These are phyloP conservation scores for Ginglymostoma cirratum DNA, from an alignment of 2,113 vertebrate genomes.

Conservation along the genomic window DNA sequence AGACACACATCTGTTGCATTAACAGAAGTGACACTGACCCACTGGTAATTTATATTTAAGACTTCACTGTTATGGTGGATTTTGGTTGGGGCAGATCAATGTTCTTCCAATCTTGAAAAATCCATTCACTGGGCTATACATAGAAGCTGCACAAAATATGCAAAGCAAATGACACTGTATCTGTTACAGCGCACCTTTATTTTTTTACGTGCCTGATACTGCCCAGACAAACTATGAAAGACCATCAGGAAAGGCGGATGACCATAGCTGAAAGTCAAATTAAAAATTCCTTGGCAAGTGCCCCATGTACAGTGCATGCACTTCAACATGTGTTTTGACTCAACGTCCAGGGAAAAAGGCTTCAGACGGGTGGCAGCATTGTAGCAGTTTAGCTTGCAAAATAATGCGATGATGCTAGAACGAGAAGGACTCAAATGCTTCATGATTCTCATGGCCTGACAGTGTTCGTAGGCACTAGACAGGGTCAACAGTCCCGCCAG, in stretches of 20 bases:
- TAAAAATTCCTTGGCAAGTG: conserved; percentile 65
- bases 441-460: conserved; percentile 63
- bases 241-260: conserved; percentile 30
- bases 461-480: conserved; percentile 67
- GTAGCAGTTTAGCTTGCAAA: conserved; percentile 81
- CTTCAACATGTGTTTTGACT: conserved; percentile 58
- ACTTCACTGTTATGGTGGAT: neutral
- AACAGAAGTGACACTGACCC: conserved; percentile 28
- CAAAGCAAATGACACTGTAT: conserved; percentile 29
- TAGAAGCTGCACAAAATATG: conserved; percentile 30
- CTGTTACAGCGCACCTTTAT: conserved; percentile 20
- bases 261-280: conserved; percentile 10
- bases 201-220: conserved; percentile 28
- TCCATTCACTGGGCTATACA: conserved; percentile 26
- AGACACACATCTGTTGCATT: conserved; percentile 3
- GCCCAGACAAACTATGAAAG: conserved; percentile 29
- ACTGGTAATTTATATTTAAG: conserved; percentile 5
- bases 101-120: conserved; percentile 18
- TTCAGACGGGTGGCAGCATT: conserved; percentile 74
- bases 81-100: conserved; percentile 2
- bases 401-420: conserved; percentile 73
- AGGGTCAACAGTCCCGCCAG: conserved; percentile 96
- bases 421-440: conserved; percentile 63
- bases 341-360: conserved; percentile 67
- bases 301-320: conserved; percentile 88